A percentile compares a stretch with the other conserved stretches of the same genome.
phyloP scores from a whole-genome alignment of 2,888 invertebrate species.

The Coelinius sp. region DNA sequence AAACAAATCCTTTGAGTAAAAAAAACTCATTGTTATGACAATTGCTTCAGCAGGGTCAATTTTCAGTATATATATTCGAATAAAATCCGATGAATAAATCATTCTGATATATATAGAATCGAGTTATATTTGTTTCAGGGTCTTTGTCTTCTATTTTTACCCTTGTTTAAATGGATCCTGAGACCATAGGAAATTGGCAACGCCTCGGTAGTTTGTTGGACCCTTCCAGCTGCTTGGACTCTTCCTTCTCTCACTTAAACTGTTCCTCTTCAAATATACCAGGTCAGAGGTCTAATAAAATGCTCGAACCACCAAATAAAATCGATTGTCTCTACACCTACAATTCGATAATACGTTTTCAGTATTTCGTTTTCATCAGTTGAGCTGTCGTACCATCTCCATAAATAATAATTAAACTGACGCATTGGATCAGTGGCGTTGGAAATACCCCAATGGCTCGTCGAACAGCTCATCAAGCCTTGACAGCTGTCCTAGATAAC shows the following conservation, averaged over 20 bases:
- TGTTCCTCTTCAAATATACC: not conserved
- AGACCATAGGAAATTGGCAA: constrained; percentile 41
- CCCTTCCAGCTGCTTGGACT: constrained; percentile 12
- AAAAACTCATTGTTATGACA: too few relatives aligned
- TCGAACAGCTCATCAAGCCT: constrained; percentile 29
- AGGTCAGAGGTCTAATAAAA: constrained; percentile 4
- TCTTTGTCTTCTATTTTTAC: not conserved
- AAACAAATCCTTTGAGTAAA: too few relatives aligned
- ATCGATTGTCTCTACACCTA: not conserved
- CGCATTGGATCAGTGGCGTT: constrained; percentile 8
- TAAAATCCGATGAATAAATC: not conserved
- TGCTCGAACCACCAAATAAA: not conserved
- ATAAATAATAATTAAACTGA: constrained; percentile 44
- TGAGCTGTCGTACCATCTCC: constrained; percentile 5
- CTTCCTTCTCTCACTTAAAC: not conserved
- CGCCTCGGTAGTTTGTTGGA: constrained; percentile 41
- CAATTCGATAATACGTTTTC: not conserved
- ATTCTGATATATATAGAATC: not conserved
- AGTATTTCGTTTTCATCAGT: constrained; percentile 46
- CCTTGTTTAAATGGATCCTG: not conserved
- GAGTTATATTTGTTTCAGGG: not conserved
- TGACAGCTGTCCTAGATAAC: constrained; percentile 37
- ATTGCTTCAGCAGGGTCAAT: too few relatives aligned
- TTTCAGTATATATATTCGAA: not conserved
- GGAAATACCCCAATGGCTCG: constrained; percentile 26